Conservation (phyloP, 2,888 invertebrate species). For the Achlya flavicornis region DNA sequence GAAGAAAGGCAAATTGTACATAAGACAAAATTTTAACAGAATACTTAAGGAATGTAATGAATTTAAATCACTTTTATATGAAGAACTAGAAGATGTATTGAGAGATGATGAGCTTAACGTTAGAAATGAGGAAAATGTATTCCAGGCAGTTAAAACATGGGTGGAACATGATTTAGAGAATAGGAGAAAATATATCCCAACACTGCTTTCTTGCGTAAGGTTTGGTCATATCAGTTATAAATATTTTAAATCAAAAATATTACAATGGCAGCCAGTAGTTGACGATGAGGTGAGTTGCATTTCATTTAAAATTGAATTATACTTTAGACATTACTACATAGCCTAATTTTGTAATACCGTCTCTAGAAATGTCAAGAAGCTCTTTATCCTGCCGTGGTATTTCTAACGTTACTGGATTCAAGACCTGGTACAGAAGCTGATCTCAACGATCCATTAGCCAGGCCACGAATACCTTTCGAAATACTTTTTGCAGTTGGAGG, state of each 20-base stretch:
- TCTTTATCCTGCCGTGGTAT: constrained; percentile 80
- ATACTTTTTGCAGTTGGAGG: constrained; percentile 93
- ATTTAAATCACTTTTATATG: constrained; percentile 84
- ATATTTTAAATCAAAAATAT: constrained; percentile 83
- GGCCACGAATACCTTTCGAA: constrained; percentile 90
- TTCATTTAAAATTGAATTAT: neutral
- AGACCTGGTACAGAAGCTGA: constrained; percentile 77
- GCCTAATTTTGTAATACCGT: constrained; percentile 12
- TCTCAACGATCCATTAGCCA: constrained; percentile 83
- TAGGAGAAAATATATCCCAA: constrained; percentile 82
- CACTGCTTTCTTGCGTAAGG: constrained; percentile 86
- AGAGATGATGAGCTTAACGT: constrained; percentile 89
- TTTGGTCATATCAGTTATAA: constrained; percentile 86
- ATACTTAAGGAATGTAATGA: constrained; percentile 86
- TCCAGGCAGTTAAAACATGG: constrained; percentile 90
- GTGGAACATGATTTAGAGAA: constrained; percentile 83
- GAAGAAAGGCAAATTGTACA: constrained; percentile 83
- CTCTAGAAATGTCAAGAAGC: constrained; percentile 81
- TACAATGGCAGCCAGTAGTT: constrained; percentile 80
- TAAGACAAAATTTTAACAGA: constrained; percentile 84
- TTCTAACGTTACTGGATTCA: constrained; percentile 79
- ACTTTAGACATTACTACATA: constrained; percentile 10
- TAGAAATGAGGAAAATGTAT: constrained; percentile 88
- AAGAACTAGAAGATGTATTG: constrained; percentile 86
- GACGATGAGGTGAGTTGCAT: constrained; percentile 72